phyloP scores from a whole-genome alignment of 2,113 vertebrate species.

The Urocolius indicus region DNA sequence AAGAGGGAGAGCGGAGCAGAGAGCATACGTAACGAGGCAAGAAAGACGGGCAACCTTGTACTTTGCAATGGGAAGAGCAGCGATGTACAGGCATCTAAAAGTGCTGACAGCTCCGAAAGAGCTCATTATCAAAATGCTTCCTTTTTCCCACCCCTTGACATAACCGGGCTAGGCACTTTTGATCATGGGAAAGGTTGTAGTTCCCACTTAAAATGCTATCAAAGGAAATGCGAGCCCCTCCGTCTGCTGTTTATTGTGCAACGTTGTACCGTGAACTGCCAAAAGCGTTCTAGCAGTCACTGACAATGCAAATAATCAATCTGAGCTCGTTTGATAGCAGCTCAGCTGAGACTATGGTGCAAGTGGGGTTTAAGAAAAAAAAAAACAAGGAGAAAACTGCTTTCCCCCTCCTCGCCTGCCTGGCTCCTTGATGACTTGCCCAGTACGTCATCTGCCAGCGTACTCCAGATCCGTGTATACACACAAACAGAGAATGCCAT shows the following conservation, averaged over 20 bases:
- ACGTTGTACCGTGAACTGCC: background rate
- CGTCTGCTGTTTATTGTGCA: background rate
- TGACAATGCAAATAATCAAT: background rate
- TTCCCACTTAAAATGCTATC: constrained; percentile 3
- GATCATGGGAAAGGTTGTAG: constrained; percentile 28
- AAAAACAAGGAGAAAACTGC: background rate
- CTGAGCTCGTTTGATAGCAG: background rate
- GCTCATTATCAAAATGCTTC: constrained; percentile 49
- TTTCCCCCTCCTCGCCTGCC: background rate
- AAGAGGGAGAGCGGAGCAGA: background rate
- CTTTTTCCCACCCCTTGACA: constrained; percentile 24
- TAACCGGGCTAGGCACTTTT: background rate
- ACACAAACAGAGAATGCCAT: constrained; percentile 8
- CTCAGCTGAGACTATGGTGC: background rate
- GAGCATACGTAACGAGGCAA: rapidly evolving
- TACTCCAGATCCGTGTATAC: background rate
- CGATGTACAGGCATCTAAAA: background rate
- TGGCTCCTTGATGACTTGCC: background rate
- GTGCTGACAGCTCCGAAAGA: constrained; percentile 14
- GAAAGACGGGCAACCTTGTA: background rate
- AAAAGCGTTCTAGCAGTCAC: background rate
- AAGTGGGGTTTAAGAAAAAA: constrained; percentile 1
- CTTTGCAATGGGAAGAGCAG: background rate
- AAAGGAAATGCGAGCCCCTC: background rate
- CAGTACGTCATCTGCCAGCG: background rate